Base-by-base conservation (phyloP, 2,888 invertebrate genomes). In the Stenodera caucasica region DNA sequence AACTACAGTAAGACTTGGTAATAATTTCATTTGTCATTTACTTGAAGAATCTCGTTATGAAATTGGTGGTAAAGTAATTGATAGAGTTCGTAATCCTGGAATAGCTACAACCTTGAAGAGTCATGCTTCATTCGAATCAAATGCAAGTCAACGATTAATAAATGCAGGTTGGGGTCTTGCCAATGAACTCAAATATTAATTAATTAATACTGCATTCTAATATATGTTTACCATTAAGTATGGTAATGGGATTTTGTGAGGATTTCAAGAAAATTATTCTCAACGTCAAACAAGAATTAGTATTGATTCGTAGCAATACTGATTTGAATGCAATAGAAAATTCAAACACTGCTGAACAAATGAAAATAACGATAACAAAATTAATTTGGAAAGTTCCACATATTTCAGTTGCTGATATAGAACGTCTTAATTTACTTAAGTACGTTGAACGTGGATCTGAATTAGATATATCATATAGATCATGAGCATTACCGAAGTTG, bases 261-360 rank as follows among this genome's bases (percentile, higher is more conserved):
- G n/a, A n/a, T n/a, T n/a, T n/a, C n/a, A n/a, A n/a, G n/a, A n/a
- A n/a, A n/a, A n/a, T n/a, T n/a, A n/a, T n/a, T n/a, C n/a, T n/a
- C n/a, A n/a, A n/a, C n/a, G n/a, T n/a, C n/a, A n/a, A n/a, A n/a
- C n/a, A n/a, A n/a, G 78, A 79, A 66, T 59, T 75, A 32, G 68
- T 76, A 49, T 57, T 79, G 14, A 68, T 67, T 15, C 65, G 77
- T 57, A 64, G 72, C 29, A 72, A 67, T 21, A 30, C 30, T n/a
- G 49, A 65, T 53, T 14, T 12, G 9, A 76, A 77, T 65, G 21
- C 53, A 58, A n/a, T 52, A 50, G 29, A 40, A 54, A 26, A 40
- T 66, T n/a, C n/a, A n/a, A n/a, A n/a, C n/a, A 30, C 45, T 49
- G 9, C 53, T 69, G 23, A 30, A 15, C 12, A n/a, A n/a, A n/a